Evolutionary conservation across 2,888 invertebrate species (phyloP), one percentile per base, ranked within the genome.

Genomic region (Andrena hattorfiana): DNA sequence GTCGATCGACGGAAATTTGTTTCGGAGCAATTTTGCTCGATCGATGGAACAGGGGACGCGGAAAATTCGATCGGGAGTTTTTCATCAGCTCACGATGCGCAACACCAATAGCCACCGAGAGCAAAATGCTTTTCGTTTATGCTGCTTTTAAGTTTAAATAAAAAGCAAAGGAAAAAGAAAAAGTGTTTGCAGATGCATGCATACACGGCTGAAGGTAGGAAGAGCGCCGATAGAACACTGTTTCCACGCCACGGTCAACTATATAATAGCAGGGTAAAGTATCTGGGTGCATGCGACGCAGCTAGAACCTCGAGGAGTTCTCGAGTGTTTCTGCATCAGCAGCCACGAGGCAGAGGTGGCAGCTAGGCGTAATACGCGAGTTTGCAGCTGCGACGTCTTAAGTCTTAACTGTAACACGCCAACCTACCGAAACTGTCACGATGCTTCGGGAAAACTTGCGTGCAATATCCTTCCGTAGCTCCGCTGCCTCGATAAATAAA

Each of bases 311-410:
- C 64, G 60, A 66, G 72, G 56, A 78, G 70, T 78, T 77, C 48
- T 64, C 80, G 71, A 83, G 73, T 72, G 82, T 71, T 85, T 83
- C 77, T 71, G 77, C 84, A 85, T 85, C 78, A 66, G 74, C 64
- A 30, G 49, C 48, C 67, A 26, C 78, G 60, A 56, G 51, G 49
- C 28, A 59, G 72, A 51, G 56, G n/a, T 63, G 51, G 49, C n/a
- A 32, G 51, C 64, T 49, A 8, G 51, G 32, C 13, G 62, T 26
- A n/a, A 35, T 26, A 5, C 62, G 35, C 42, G 48, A 48, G 59
- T 42, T 8, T 23, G 23, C 60, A 62, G 28, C 51, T 10, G 62
- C 26, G 42, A 54, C 20, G 56, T 42, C 42, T 42, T 13, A 16
- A 42, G 35, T 20, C 20, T 62, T 35, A 75, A 67, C 30, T n/a